These are phyloP conservation scores for Odobenus rosmarus DNA, from an alignment of 2,113 vertebrate species.

Conservation along the genomic window DNA sequence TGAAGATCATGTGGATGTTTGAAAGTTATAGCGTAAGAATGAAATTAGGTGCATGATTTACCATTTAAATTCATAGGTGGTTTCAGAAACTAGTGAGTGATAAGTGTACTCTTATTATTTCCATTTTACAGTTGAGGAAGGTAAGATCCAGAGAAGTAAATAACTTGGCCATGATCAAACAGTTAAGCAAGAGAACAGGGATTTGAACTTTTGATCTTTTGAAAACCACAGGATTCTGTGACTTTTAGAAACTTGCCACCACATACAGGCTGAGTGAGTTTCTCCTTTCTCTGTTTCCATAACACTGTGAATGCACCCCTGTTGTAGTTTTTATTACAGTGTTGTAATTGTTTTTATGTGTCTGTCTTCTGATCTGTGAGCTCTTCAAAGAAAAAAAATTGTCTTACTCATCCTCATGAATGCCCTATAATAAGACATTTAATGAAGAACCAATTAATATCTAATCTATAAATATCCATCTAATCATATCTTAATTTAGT, in stretches of 20 bases:
- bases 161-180: background rate
- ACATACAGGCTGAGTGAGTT: background rate
- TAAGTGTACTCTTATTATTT: background rate
- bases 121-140: background rate
- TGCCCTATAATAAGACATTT: background rate
- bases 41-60: background rate
- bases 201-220: slow-evolving; percentile 50
- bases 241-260: background rate
- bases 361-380: background rate
- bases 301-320: background rate
- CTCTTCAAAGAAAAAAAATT: slow-evolving; percentile 19
- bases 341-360: background rate
- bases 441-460: slow-evolving; percentile 50
- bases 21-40: slow-evolving; percentile 11
- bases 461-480: slow-evolving; percentile 10
- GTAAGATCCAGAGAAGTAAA: background rate
- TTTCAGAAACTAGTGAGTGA: background rate
- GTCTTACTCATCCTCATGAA: slow-evolving; percentile 1
- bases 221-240: background rate
- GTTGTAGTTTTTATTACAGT: background rate
- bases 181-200: background rate
- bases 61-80: background rate
- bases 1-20: background rate
- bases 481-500: slow-evolving; percentile 27
- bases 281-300: background rate